Evolutionary conservation across 1,140 invertebrate genomes (phyloP).

Genomic region (Glomeris maerens): DNA sequence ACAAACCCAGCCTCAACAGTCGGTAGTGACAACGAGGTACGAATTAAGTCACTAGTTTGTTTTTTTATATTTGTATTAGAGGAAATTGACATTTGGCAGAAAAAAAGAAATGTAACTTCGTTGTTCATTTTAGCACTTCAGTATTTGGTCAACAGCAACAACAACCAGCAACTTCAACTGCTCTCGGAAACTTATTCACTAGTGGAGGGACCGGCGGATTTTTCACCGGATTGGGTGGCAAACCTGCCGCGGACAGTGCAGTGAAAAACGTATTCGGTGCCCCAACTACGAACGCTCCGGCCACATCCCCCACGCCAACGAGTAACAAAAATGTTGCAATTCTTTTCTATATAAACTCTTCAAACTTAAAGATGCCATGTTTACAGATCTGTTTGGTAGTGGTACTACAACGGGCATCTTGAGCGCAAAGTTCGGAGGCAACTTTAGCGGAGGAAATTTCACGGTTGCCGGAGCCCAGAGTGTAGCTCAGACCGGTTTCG

Average conservation of each 20-base stretch:
- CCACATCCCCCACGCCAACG: not conserved
- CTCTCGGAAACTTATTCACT: not conserved
- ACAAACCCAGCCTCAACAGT: not conserved
- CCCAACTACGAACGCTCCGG: slow-evolving; percentile 5
- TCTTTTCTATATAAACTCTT: not conserved
- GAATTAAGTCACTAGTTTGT: no score
- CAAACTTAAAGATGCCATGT: not conserved
- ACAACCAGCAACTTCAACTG: not conserved
- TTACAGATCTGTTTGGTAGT: slow-evolving; percentile 17
- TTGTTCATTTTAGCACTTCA: slow-evolving; percentile 1
- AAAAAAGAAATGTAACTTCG: no score
- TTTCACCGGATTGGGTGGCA: slow-evolving; percentile 29
- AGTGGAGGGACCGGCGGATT: slow-evolving; percentile 15
- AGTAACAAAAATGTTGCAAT: slow-evolving; percentile 4
- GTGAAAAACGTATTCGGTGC: slow-evolving; percentile 31
- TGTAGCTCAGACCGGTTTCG: slow-evolving; percentile 16
- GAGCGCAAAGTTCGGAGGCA: slow-evolving; percentile 6
- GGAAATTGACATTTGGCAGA: no score
- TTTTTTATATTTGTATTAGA: no score
- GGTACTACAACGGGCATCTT: slow-evolving; percentile 5
- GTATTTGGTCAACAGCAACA: slow-evolving; percentile 8
- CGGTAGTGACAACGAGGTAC: no score
- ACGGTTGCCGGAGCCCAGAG: not conserved
- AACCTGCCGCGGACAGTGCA: slow-evolving; percentile 30
- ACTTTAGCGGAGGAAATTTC: slow-evolving; percentile 7